Percentiles rank a stretch among this genome's conserved stretches.
These are phyloP conservation scores for Amphibalanus amphitrite DNA, from an alignment of 1,140 invertebrate genomes.

Conservation along the genomic window DNA sequence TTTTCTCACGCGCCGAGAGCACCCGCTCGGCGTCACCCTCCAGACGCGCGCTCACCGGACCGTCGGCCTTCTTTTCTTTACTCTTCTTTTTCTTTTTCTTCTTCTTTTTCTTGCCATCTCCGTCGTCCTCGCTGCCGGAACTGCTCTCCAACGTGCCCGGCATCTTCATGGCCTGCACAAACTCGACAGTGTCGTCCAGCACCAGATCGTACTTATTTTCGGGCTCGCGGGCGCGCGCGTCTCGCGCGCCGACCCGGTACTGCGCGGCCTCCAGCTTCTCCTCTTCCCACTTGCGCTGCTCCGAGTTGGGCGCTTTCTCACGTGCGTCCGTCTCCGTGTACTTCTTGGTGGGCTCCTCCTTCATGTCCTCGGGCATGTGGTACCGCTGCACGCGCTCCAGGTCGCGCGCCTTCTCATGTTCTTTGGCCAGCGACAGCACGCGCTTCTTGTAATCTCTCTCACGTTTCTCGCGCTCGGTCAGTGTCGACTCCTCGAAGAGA, in stretches of 20 bases:
- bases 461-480: slow-evolving; percentile 67
- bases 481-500: slow-evolving; percentile 63
- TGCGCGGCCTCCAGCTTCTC: slow-evolving; percentile 88
- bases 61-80: background rate
- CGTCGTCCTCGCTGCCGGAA: slow-evolving; percentile 1
- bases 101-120: slow-evolving; percentile 13
- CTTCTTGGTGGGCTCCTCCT: slow-evolving; percentile 27
- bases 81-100: slow-evolving; percentile 15
- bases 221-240: slow-evolving; percentile 40
- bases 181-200: slow-evolving; percentile 92
- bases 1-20: slow-evolving; percentile 47
- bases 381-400: slow-evolving; percentile 82
- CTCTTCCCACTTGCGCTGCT: slow-evolving; percentile 96
- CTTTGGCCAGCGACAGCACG: slow-evolving; percentile 73
- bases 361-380: slow-evolving; percentile 65
- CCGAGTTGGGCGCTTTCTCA: slow-evolving; percentile 71
- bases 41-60: background rate
- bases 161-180: slow-evolving; percentile 81
- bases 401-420: slow-evolving; percentile 85
- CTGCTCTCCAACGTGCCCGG: slow-evolving; percentile 45
- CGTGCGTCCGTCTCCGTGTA: slow-evolving; percentile 76
- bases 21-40: slow-evolving; percentile 30
- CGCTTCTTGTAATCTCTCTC: slow-evolving; percentile 83
- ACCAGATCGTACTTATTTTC: slow-evolving; percentile 82
- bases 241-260: slow-evolving; percentile 82